These are phyloP conservation scores for Rhineura floridana DNA, from an alignment of 2,113 vertebrate genomes.

Conservation along the genomic window DNA sequence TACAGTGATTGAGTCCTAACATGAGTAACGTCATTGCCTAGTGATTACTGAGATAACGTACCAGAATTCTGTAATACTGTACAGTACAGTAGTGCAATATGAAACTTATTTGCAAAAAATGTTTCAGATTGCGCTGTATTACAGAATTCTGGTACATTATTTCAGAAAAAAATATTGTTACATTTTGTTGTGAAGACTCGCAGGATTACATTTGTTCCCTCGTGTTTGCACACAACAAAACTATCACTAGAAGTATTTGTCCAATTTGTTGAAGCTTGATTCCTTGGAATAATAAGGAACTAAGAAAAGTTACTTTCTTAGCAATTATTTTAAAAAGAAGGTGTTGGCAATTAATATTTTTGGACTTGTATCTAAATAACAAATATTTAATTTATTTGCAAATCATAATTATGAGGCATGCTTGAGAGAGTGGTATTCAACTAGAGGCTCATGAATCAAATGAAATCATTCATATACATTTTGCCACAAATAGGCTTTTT, in stretches of 20 bases:
- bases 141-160: background rate
- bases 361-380: background rate
- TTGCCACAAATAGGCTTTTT: background rate
- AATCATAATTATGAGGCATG: background rate
- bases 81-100: too few relatives aligned
- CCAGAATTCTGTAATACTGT: too few relatives aligned
- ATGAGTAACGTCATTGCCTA: background rate
- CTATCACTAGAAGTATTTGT: too few relatives aligned
- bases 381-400: background rate
- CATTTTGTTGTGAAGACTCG: too few relatives aligned
- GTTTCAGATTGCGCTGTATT: background rate
- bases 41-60: too few relatives aligned
- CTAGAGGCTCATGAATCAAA: background rate
- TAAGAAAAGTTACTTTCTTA: background rate
- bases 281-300: background rate
- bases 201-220: background rate
- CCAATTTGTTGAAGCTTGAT: background rate
- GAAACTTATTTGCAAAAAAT: background rate
- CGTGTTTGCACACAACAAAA: too few relatives aligned
- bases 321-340: background rate
- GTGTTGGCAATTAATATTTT: background rate
- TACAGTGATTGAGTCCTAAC: too few relatives aligned
- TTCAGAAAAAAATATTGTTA: too few relatives aligned
- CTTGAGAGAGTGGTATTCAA: background rate
- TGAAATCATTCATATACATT: background rate